phyloP scores from a whole-genome alignment of 2,113 vertebrate genomes.

The Myotis brandtii region DNA sequence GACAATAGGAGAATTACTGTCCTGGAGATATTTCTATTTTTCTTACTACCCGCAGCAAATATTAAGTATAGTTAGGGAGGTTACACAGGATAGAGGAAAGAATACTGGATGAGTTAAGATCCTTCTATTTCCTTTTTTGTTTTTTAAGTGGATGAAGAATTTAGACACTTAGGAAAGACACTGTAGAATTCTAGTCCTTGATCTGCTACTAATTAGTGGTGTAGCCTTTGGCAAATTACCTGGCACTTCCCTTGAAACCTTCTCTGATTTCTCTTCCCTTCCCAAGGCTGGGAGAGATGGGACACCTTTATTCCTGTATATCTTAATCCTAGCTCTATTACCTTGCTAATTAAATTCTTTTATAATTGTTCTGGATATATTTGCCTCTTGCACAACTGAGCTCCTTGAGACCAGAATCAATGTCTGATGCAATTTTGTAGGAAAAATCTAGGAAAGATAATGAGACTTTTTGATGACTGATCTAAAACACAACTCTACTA shows the following conservation, averaged over 20 bases:
- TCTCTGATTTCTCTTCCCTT: background rate
- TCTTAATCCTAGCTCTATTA: background rate
- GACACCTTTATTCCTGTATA: background rate
- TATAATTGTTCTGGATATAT: background rate
- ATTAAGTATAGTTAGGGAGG: background rate
- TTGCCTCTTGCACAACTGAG: background rate
- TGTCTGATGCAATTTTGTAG: background rate
- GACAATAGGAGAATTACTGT: background rate
- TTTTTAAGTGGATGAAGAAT: constrained; percentile 17
- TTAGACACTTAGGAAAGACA: background rate
- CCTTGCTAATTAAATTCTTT: background rate
- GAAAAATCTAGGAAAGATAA: constrained; percentile 22
- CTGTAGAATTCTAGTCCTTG: background rate
- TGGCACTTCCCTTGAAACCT: background rate
- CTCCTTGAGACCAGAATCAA: background rate
- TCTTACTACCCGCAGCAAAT: background rate
- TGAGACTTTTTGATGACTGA: background rate
- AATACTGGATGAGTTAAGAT: background rate
- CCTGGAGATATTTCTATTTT: background rate
- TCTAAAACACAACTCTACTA: background rate
- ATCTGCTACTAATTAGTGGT: background rate
- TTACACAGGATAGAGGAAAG: background rate
- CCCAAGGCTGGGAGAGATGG: background rate
- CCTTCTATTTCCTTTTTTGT: background rate
- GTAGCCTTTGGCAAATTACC: background rate